Percentiles rank a stretch among this genome's conserved stretches.
Evolutionary conservation across 2,113 vertebrate species (phyloP).

Genomic region (Delphinapterus leucas): DNA sequence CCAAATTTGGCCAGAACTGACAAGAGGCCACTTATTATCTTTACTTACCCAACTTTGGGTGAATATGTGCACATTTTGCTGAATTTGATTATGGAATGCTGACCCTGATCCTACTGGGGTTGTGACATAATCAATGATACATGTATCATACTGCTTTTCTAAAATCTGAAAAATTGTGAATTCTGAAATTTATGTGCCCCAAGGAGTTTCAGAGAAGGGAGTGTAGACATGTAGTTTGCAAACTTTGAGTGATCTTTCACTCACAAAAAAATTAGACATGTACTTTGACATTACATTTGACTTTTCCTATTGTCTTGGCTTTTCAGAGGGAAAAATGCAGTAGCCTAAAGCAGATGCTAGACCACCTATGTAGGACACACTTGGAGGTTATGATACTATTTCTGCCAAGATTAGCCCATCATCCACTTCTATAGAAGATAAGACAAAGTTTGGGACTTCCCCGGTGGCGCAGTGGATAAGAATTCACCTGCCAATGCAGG

Average conservation of each 20-base stretch:
- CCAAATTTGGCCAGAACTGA: neutral
- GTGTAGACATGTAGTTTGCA: neutral
- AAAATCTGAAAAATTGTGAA: neutral
- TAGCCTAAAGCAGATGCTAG: neutral
- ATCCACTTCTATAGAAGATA: neutral
- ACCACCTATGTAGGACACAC: neutral
- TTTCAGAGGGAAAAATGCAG: conserved; percentile 33
- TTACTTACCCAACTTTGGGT: neutral
- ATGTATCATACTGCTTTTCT: neutral
- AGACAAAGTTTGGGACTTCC: neutral
- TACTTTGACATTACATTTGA: neutral
- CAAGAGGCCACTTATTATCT: neutral
- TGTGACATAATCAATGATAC: neutral
- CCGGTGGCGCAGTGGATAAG: too few relatives aligned
- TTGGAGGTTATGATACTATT: neutral
- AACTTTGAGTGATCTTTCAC: neutral
- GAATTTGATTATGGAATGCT: neutral
- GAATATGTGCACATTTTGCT: neutral
- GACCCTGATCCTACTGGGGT: fast-evolving
- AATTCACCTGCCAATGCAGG: too few relatives aligned
- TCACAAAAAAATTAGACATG: neutral
- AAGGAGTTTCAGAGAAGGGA: neutral
- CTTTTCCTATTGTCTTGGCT: neutral
- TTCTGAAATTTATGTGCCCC: neutral
- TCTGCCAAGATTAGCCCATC: neutral